These are phyloP conservation scores for Drosophila repleta DNA, from an alignment of 1,140 invertebrate genomes.

Conservation along the genomic window DNA sequence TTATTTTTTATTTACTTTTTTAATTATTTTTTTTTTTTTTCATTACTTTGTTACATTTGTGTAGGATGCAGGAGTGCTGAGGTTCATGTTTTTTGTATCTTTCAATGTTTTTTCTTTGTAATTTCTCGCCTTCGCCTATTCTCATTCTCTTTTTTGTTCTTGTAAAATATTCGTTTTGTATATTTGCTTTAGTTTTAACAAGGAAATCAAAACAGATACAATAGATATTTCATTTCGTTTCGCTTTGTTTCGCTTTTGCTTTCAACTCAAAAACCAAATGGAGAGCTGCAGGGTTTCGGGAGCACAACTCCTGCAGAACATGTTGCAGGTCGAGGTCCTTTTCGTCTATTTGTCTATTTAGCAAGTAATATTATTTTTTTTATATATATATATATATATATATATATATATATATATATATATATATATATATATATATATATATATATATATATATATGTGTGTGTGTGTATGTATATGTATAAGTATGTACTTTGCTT, in stretches of 20 bases:
- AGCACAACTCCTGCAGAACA: not conserved
- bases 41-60: constrained; percentile 77
- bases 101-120: constrained; percentile 79
- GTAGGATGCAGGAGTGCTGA: constrained; percentile 83
- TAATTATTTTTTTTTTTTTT: constrained; percentile 30
- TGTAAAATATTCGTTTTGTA: constrained; percentile 64
- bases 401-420: constrained; percentile 39
- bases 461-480: constrained; percentile 23
- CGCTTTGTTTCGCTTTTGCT: constrained; percentile 6
- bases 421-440: constrained; percentile 22
- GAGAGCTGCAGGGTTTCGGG: constrained; percentile 36
- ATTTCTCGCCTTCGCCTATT: constrained; percentile 62
- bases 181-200: constrained; percentile 80
- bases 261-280: constrained; percentile 58
- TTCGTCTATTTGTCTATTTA: constrained; percentile 72
- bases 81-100: constrained; percentile 84
- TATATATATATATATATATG: constrained; percentile 45
- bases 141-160: constrained; percentile 21
- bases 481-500: constrained; percentile 39
- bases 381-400: constrained; percentile 39
- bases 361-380: constrained; percentile 55
- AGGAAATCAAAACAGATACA: constrained; percentile 74
- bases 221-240: constrained; percentile 59
- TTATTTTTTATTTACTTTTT: constrained; percentile 56
- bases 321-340: not conserved